Base-by-base conservation (phyloP, 2,888 invertebrate species). In the Drosophila rubida region DNA sequence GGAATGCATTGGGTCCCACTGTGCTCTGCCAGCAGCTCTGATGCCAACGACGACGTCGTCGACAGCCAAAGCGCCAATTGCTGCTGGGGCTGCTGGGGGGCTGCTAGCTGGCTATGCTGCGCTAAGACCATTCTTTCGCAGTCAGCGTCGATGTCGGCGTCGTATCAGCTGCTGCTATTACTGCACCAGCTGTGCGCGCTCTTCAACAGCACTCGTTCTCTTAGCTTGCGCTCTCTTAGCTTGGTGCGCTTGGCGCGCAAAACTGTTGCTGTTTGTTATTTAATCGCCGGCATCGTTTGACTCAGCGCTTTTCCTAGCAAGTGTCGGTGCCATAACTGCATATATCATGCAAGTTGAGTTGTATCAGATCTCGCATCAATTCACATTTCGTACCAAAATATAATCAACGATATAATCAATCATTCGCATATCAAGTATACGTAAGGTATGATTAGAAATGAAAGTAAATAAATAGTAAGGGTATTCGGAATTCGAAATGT, bases 181-280 rank as follows among this genome's bases (percentile, higher is more conserved):
- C 80, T 86, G 84, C 84, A 80, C 71, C 75, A 80, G 72, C 69
- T 73, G 77, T 60, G 80, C 32, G 67, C 44, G 60, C 62, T 83
- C 80, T 86, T 80, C 78, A 58, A 4, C 5, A 66, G 71, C 72
- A 19, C n/a, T 11, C 30, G 13, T 35, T 63, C 79, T 80, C 69
- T 69, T 73, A 5, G 23, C 22, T 46, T 8, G 22, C 27, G n/a
- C 37, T 65, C 63, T 76, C 67, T 76, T 64, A 27, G 46, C 22
- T 58, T 4, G 45, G 7, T 22, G 65, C 41, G 64, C 39, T 72
- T 86, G 87, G 82, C 84, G 84, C 87, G 81, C 67, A 87, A 83
- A 83, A 87, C 82, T 83, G 82, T 83, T 83, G 82, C 87, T 83
- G 69, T 84, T 86, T 87, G 81, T 87, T 84, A 87, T 84, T 86